phyloP scores from a whole-genome alignment of 2,797 vertebrate species.

The Chaetodon trifasciatus region DNA sequence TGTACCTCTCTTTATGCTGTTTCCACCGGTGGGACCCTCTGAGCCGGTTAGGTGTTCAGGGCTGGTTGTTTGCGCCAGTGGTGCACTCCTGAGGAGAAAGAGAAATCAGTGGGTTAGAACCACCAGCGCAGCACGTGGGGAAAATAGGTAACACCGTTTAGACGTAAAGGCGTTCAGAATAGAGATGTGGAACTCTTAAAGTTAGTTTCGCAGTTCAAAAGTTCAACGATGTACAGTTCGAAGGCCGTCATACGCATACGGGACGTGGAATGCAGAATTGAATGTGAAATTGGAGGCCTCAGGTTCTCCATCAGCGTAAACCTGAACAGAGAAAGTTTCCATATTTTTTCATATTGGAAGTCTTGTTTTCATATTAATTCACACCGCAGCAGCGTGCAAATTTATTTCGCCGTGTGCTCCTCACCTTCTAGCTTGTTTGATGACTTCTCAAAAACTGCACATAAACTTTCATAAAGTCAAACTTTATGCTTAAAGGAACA shows the following conservation, averaged over 20 bases:
- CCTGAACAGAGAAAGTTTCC: slow-evolving; percentile 4
- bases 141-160: slow-evolving; percentile 28
- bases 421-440: slow-evolving; percentile 29
- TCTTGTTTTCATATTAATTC: slow-evolving; percentile 11
- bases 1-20: slow-evolving; percentile 83
- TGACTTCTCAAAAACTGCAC: slow-evolving; percentile 9
- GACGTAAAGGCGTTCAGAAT: slow-evolving; percentile 34
- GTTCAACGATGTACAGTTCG: background rate
- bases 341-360: background rate
- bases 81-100: slow-evolving; percentile 72
- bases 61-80: slow-evolving; percentile 66
- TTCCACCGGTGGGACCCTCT: slow-evolving; percentile 72
- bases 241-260: background rate
- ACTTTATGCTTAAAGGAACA: slow-evolving; percentile 24
- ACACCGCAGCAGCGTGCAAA: background rate
- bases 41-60: slow-evolving; percentile 71
- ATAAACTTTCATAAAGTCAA: slow-evolving; percentile 32
- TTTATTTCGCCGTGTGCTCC: background rate
- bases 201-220: slow-evolving; percentile 47
- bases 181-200: slow-evolving; percentile 31
- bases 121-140: slow-evolving; percentile 17
- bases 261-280: slow-evolving; percentile 1
- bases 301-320: background rate
- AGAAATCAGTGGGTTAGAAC: slow-evolving; percentile 57
- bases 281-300: slow-evolving; percentile 13